Conservation (phyloP, 2,797 vertebrate species). For the Peromyscus nudipes region DNA sequence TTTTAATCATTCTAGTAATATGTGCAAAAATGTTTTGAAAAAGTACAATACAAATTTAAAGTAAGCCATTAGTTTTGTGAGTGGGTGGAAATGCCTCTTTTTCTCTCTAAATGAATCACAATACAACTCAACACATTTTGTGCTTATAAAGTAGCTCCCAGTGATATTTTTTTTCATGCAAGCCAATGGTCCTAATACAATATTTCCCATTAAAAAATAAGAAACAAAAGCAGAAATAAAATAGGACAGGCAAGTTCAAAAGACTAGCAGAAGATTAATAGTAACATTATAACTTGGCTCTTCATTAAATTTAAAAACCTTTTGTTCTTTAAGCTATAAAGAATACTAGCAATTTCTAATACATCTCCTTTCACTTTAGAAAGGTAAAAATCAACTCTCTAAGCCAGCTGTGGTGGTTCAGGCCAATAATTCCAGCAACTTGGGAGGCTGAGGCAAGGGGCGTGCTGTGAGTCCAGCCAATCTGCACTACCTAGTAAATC, state of each 20-base stretch:
- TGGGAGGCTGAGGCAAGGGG: neutral
- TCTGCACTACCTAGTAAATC: neutral
- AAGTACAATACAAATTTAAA: constrained; percentile 40
- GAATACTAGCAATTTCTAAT: neutral
- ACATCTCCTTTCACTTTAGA: constrained; percentile 8
- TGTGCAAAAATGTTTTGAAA: constrained; percentile 22
- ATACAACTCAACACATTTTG: constrained; percentile 30
- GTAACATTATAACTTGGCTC: neutral
- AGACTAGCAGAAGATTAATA: neutral
- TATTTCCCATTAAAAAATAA: constrained; percentile 36
- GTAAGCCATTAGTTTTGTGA: constrained; percentile 14
- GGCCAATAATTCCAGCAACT: neutral
- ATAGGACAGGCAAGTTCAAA: neutral
- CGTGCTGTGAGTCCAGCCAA: neutral
- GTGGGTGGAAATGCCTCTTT: neutral
- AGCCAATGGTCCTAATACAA: constrained; percentile 2
- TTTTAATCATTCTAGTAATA: constrained; percentile 52
- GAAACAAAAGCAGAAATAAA: constrained; percentile 2
- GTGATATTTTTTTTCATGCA: neutral
- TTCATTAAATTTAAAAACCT: constrained; percentile 18
- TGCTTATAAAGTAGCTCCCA: constrained; percentile 16
- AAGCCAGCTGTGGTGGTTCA: neutral
- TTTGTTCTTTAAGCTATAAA: constrained; percentile 1
- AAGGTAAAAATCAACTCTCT: constrained; percentile 31
- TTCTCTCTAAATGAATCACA: constrained; percentile 41